A percentile compares a stretch with the other conserved stretches of the same genome.
Conservation (phyloP, 1,140 invertebrate genomes). For the Diorhabda carinulata region DNA sequence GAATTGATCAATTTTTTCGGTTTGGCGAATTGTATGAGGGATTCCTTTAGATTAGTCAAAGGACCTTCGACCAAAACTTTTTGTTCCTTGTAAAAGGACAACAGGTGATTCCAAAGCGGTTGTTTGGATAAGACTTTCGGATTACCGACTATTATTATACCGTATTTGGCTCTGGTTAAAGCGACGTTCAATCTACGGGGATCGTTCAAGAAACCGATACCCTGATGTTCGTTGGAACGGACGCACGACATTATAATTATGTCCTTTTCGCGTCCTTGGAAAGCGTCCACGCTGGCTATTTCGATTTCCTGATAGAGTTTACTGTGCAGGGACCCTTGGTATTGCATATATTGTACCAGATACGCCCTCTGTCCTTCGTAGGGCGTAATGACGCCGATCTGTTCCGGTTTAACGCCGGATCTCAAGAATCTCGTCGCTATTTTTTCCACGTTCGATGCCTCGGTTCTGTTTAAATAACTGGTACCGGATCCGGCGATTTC, state of each 20-base stretch:
- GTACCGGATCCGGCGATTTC: constrained; percentile 98
- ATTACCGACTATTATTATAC: constrained; percentile 98
- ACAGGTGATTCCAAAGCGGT: constrained; percentile 95
- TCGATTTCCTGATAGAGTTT: constrained; percentile 99
- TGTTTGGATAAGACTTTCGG: constrained; percentile 98
- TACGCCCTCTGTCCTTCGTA: constrained; percentile 99
- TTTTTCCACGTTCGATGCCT: constrained; percentile 98
- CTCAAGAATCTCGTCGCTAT: constrained; percentile 91
- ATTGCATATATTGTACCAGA: constrained; percentile 98
- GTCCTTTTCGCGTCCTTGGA: constrained; percentile 97
- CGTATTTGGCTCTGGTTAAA: constrained; percentile 94
- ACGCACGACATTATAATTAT: constrained; percentile 99
- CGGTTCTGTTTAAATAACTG: constrained; percentile 96
- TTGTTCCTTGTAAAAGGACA: constrained; percentile 97
- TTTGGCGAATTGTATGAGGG: constrained; percentile 94
- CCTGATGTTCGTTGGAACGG: constrained; percentile 86
- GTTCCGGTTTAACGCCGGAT: constrained; percentile 93
- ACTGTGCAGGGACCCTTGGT: constrained; percentile 93
- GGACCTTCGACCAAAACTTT: constrained; percentile 95
- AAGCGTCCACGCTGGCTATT: constrained; percentile 98
- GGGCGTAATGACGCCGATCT: constrained; percentile 99
- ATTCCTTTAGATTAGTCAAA: constrained; percentile 94
- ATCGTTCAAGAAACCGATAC: constrained; percentile 94
- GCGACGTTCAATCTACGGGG: constrained; percentile 97
- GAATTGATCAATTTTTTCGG: constrained; percentile 93